Evolutionary conservation across 2,797 vertebrate species (phyloP).

Genomic region (Platyrinchus mystaceus): DNA sequence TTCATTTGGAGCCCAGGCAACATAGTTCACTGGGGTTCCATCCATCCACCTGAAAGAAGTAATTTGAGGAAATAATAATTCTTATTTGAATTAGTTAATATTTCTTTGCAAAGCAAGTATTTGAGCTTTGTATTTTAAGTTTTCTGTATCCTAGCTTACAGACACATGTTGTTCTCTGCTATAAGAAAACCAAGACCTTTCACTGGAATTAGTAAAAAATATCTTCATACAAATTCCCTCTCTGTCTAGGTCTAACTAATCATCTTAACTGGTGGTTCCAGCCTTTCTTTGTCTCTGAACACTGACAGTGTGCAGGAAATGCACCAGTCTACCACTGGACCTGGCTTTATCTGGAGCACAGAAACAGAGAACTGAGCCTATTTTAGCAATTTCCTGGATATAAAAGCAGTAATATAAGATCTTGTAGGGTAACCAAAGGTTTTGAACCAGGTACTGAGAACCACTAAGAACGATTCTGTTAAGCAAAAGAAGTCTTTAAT

Average conservation of each 20-base stretch:
- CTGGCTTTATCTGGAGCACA: neutral
- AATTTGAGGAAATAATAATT: neutral
- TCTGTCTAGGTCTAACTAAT: neutral
- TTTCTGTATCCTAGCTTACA: neutral
- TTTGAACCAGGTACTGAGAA: neutral
- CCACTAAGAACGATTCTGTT: neutral
- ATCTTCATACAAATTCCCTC: neutral
- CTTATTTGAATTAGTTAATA: neutral
- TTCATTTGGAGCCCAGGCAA: conserved; percentile 89
- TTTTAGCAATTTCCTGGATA: neutral
- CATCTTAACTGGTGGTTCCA: neutral
- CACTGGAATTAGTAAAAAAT: neutral
- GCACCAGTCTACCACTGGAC: neutral
- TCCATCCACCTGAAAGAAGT: conserved; percentile 88
- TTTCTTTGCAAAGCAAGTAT: neutral
- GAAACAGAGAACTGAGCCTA: neutral
- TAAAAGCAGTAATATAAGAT: neutral
- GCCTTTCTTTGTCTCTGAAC: neutral
- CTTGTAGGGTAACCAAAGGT: neutral
- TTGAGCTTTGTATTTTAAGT: neutral
- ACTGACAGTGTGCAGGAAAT: neutral
- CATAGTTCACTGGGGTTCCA: conserved; percentile 82
- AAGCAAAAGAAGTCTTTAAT: neutral
- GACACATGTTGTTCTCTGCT: neutral
- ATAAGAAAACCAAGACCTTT: neutral